Conservation (phyloP, 2,888 invertebrate species). For the Petrolisthes manimaculis region DNA sequence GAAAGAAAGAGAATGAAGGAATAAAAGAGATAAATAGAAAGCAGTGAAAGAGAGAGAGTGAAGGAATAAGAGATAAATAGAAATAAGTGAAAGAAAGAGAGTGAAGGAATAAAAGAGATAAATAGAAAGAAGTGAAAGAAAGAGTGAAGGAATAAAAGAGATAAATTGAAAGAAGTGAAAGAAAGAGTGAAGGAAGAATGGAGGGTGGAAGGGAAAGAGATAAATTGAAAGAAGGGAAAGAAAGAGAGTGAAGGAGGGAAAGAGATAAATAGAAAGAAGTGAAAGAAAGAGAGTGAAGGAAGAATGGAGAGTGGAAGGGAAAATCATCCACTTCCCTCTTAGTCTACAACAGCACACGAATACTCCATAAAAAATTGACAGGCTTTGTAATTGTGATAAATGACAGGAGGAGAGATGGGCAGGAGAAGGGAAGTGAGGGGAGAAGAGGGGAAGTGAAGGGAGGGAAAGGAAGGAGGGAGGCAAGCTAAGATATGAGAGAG, state of each 20-base stretch:
- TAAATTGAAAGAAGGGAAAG: not conserved
- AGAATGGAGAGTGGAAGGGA: too few species aligned
- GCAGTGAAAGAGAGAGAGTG: not conserved
- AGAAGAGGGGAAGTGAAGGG: not conserved
- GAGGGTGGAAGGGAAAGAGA: not conserved
- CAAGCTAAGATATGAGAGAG: too few species aligned
- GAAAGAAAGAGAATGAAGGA: not conserved
- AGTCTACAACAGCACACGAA: not conserved
- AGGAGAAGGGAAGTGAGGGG: not conserved
- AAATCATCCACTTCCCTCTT: not conserved
- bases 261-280: not conserved
- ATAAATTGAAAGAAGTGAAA: not conserved
- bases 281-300: too few species aligned
- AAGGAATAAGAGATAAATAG: not conserved
- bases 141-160: not conserved
- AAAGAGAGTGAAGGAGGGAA: not conserved
- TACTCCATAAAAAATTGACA: not conserved
- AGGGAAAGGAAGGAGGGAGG: conserved; percentile 5
- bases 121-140: not conserved
- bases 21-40: not conserved
- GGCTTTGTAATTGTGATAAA: not conserved
- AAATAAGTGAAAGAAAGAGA: not conserved
- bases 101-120: not conserved
- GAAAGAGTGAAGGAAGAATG: not conserved
- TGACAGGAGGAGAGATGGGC: not conserved